Conservation (phyloP, 2,888 invertebrate genomes). For the Carterocephalus palaemon region DNA sequence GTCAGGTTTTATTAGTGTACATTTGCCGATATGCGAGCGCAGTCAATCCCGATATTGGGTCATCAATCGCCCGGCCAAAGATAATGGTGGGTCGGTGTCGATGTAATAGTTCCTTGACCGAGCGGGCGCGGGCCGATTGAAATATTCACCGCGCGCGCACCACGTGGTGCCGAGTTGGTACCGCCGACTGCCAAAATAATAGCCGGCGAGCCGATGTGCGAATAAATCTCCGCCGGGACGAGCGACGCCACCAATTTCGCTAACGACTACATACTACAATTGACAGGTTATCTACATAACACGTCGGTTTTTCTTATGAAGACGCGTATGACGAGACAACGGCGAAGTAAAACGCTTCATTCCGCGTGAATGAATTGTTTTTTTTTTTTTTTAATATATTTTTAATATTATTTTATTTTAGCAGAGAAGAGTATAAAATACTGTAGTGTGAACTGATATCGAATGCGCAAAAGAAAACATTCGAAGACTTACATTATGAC, state of each 20-base stretch:
- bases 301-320: no score
- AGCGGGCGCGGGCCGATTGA: constrained; percentile 46
- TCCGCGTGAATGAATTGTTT: no score
- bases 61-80: constrained; percentile 65
- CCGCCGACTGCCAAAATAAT: constrained; percentile 33
- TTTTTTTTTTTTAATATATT: no score
- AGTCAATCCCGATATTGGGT: constrained; percentile 58
- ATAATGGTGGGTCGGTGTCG: constrained; percentile 57
- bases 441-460: background rate
- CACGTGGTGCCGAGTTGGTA: constrained; percentile 35
- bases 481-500: background rate
- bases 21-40: constrained; percentile 35
- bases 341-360: no score
- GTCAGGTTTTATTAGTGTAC: constrained; percentile 37
- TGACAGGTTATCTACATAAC: constrained; percentile 13
- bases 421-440: no score
- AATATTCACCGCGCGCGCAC: constrained; percentile 47
- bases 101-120: constrained; percentile 65
- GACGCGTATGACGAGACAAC: no score
- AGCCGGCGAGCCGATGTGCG: constrained; percentile 23
- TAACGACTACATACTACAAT: constrained; percentile 17
- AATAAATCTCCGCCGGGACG: constrained; percentile 21
- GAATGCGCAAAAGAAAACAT: background rate
- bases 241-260: constrained; percentile 17
- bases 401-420: no score